phyloP scores from a whole-genome alignment of 2,888 invertebrate genomes.

The Metopia argyrocephala region DNA sequence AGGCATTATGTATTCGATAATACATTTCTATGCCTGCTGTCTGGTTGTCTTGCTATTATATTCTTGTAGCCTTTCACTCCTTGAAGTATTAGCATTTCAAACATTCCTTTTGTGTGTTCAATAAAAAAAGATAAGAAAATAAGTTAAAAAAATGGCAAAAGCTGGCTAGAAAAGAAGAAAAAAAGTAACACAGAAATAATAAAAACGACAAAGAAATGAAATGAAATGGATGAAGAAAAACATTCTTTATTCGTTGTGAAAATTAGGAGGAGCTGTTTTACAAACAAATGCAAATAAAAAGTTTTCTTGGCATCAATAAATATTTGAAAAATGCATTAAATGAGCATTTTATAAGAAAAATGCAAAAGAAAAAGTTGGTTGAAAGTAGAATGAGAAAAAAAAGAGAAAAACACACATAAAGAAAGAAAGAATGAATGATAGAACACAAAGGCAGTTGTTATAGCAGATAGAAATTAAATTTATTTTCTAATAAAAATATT shows the following conservation, averaged over 20 bases:
- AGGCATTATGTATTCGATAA: background rate
- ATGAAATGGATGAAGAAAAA: slow-evolving; percentile 5
- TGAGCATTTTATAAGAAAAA: slow-evolving; percentile 52
- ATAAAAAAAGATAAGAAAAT: slow-evolving; percentile 14
- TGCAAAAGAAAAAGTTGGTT: background rate
- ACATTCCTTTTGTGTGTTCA: slow-evolving; percentile 50
- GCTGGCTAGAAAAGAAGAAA: no score
- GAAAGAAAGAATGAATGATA: background rate
- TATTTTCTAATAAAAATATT: background rate
- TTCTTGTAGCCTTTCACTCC: slow-evolving; percentile 36
- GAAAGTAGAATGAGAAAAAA: background rate
- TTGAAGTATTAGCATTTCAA: slow-evolving; percentile 49
- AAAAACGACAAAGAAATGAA: background rate
- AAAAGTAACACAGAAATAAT: no score
- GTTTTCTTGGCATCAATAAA: slow-evolving; percentile 58
- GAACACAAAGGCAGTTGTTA: background rate
- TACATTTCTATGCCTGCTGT: background rate
- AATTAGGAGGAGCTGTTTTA: slow-evolving; percentile 51
- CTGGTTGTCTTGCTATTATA: background rate
- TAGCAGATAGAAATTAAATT: slow-evolving; percentile 15
- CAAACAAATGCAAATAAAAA: slow-evolving; percentile 58
- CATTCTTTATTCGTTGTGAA: slow-evolving; percentile 42
- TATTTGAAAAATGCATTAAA: slow-evolving; percentile 57
- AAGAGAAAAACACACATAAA: background rate
- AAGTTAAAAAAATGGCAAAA: background rate